phyloP scores from a whole-genome alignment of 2,113 vertebrate genomes.

The Ceyx margarethae region DNA sequence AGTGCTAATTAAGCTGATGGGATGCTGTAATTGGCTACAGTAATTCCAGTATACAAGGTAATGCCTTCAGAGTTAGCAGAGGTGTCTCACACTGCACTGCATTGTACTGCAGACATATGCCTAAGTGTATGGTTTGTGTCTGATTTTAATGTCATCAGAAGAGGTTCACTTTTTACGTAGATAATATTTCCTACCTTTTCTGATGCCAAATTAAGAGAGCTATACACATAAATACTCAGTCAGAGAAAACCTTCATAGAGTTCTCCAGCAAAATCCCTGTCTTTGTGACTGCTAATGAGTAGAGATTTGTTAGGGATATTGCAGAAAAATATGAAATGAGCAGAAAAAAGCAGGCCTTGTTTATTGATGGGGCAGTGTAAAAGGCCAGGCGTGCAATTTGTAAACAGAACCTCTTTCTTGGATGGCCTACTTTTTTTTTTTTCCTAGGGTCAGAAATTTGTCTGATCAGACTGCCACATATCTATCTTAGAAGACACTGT shows the following conservation, averaged over 20 bases:
- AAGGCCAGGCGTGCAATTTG: background rate
- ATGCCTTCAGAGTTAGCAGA: background rate
- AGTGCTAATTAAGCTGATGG: background rate
- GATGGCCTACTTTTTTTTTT: background rate
- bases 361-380: conserved; percentile 10
- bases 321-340: background rate
- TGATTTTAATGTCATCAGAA: background rate
- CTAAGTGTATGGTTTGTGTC: background rate
- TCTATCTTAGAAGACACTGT: background rate
- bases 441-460: conserved; percentile 12
- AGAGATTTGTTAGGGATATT: background rate
- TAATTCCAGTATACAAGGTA: background rate
- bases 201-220: background rate
- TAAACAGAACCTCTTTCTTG: conserved; percentile 35
- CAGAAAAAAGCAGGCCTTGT: conserved; percentile 36
- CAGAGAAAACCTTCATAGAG: background rate
- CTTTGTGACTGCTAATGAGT: background rate
- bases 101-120: background rate
- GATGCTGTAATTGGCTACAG: background rate
- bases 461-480: background rate
- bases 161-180: background rate
- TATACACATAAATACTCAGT: background rate
- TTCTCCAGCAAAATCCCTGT: background rate
- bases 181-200: background rate
- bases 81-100: background rate